Evolutionary conservation across 2,797 vertebrate species (phyloP).

Genomic region (Netta rufina): DNA sequence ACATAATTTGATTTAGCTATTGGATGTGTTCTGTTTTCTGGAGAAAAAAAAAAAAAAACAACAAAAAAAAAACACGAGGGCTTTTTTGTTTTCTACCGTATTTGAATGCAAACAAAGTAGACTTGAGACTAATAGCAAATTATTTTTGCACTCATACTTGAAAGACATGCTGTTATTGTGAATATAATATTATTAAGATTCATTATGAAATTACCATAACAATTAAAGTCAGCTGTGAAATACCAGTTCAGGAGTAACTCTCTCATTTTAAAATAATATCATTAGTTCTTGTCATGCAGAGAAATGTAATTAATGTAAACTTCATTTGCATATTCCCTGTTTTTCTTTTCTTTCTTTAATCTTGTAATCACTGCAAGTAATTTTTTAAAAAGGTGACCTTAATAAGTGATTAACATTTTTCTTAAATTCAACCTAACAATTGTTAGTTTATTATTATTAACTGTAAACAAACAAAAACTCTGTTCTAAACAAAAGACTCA

Average conservation of each 20-base stretch:
- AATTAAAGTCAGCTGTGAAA: conserved; percentile 59
- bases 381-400: conserved; percentile 65
- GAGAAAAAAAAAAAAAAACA: background rate
- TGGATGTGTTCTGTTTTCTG: background rate
- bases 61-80: no score
- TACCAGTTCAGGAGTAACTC: conserved; percentile 34
- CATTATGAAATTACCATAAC: conserved; percentile 43
- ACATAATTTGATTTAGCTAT: background rate
- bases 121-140: background rate
- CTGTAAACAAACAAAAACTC: conserved; percentile 33
- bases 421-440: conserved; percentile 49
- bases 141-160: conserved; percentile 13
- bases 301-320: conserved; percentile 70
- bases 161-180: conserved; percentile 27
- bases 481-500: background rate
- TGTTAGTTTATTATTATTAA: background rate
- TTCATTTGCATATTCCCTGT: conserved; percentile 62
- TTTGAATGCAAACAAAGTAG: background rate
- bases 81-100: background rate
- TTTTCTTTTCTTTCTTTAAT: conserved; percentile 62
- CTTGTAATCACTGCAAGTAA: conserved; percentile 53
- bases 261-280: conserved; percentile 71
- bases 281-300: conserved; percentile 66
- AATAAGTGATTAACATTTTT: conserved; percentile 54
- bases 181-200: conserved; percentile 31